Conservation (phyloP, 2,888 invertebrate genomes). For the Agrotis clavis region DNA sequence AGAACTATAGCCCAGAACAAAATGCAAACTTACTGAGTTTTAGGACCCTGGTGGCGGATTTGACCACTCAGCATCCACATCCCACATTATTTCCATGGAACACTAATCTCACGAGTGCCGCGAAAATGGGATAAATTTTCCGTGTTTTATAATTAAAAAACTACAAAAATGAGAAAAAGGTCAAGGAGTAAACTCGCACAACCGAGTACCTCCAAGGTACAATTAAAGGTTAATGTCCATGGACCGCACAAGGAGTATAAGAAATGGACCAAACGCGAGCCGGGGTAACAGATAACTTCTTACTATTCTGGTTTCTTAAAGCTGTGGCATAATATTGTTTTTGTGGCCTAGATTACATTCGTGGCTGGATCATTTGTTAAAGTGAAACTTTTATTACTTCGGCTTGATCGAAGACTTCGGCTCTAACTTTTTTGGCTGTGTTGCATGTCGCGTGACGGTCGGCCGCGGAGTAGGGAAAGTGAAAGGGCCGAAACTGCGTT, state of each 20-base stretch:
- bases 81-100: not conserved
- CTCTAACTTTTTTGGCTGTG: too few species aligned
- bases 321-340: not conserved
- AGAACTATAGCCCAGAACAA: too few species aligned
- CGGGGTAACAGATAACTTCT: slow-evolving; percentile 56
- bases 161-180: slow-evolving; percentile 39
- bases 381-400: too few species aligned
- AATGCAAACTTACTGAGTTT: too few species aligned
- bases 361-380: too few species aligned
- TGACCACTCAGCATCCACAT: not conserved
- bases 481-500: too few species aligned
- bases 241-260: slow-evolving; percentile 73
- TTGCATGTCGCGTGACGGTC: too few species aligned
- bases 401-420: too few species aligned
- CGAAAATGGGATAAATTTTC: slow-evolving; percentile 61
- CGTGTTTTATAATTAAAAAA: slow-evolving; percentile 18
- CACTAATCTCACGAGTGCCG: slow-evolving; percentile 29
- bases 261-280: slow-evolving; percentile 71
- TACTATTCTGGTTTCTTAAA: not conserved
- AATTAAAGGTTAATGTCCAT: slow-evolving; percentile 5
- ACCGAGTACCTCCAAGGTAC: slow-evolving; percentile 46
- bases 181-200: not conserved
- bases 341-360: too few species aligned
- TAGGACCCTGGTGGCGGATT: not conserved
- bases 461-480: too few species aligned